Base-by-base conservation (phyloP, 1,140 invertebrate genomes). In the Drosophila lowei region DNA sequence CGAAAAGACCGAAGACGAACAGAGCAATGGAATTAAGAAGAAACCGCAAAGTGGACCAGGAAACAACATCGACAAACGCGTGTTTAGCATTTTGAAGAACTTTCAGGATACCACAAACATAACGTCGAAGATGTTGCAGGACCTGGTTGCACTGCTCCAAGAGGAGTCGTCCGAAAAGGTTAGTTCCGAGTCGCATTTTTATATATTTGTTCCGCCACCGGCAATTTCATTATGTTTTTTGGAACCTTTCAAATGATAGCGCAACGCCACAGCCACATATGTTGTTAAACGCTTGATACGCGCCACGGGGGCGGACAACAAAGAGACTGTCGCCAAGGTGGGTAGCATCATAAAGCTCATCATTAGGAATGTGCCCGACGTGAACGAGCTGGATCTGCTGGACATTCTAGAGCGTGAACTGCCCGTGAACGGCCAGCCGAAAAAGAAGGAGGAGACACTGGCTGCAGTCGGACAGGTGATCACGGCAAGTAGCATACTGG, bases 391-490 rank as follows among this genome's bases (percentile, higher is more conserved):
- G 0, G 70, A 81, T 4, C 30, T 86, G 9, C 25, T 86, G 0
- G 11, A 59, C 0, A 52, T 43, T 0, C 3, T 88, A 1, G 81
- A 88, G 48, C 56, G 57, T 0, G 78, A 75, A 13, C 43, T 86
- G 15, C 70, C 65, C 1, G 70, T 74, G 6, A 49, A 65, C 6
- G 54, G 55, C 16, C 64, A 60, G 55, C 61, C 59, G 0, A 77
- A 67, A 16, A 66, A 68, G 30, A 88, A 72, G 25, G 83, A 86
- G 6, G 81, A 86, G 11, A 38, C 68, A 0, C 34, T 86, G 6
- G 81, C 81, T 2, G 83, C 62, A 5, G 74, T 86, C 4, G 81
- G 81, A 0, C 81, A 86, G 13, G n/a, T 86, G 21, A 11, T 86
- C 0, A 81, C 73, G 0, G 58, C 60, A 2, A 48, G 60, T 16